phyloP scores from a whole-genome alignment of 2,888 invertebrate genomes.

The Ennomos erosarius region DNA sequence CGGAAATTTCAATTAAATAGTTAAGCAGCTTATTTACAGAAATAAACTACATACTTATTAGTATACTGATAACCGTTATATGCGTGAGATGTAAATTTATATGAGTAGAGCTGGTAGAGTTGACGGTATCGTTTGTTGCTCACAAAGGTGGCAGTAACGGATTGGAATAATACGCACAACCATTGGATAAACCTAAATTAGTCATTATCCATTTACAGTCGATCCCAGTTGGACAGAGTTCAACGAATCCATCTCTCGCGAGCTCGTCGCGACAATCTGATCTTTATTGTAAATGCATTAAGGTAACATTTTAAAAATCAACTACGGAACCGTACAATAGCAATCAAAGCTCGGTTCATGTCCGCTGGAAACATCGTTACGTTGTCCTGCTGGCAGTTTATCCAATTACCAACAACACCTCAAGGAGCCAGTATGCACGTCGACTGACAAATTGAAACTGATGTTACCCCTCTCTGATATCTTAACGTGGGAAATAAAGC shows the following conservation, averaged over 20 bases:
- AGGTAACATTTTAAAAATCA: constrained; percentile 3
- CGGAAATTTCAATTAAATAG: no score
- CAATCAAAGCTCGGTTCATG: constrained; percentile 22
- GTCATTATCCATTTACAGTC: constrained; percentile 14
- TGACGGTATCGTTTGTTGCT: no score
- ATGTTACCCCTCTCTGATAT: constrained; percentile 14
- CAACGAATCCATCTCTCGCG: constrained; percentile 17
- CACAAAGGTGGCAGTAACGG: no score
- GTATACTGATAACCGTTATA: no score
- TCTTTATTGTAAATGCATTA: constrained; percentile 14
- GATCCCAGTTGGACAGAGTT: constrained; percentile 15
- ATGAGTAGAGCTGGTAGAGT: no score
- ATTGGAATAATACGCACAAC: background rate
- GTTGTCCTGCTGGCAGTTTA: constrained; percentile 32
- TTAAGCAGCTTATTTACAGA: no score
- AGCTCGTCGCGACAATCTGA: constrained; percentile 5
- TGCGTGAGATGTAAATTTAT: no score
- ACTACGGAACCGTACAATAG: constrained; percentile 1
- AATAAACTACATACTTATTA: no score
- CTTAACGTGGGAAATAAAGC: constrained; percentile 19
- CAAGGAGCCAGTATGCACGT: constrained; percentile 30
- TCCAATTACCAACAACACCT: constrained; percentile 34
- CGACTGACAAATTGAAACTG: constrained; percentile 15
- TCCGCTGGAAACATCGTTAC: constrained; percentile 29
- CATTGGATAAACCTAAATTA: constrained; percentile 6